Conservation (phyloP, 2,797 vertebrate species). For the Geotrypetes seraphini region DNA sequence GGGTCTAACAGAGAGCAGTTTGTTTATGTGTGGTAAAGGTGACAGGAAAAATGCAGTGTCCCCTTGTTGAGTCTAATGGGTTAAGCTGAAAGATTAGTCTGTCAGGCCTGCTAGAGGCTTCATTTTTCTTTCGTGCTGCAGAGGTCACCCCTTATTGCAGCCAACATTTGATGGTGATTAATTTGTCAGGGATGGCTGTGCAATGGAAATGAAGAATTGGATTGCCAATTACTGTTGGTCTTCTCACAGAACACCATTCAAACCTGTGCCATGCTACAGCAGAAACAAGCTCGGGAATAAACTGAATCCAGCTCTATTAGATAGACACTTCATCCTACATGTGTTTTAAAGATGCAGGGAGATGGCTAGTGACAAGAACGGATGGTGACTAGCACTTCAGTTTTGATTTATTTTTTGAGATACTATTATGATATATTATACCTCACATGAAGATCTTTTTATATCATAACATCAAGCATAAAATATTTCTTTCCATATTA, state of each 20-base stretch:
- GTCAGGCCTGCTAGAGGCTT: slow-evolving; percentile 70
- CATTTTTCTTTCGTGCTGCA: slow-evolving; percentile 78
- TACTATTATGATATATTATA: slow-evolving; percentile 10
- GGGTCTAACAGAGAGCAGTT: slow-evolving; percentile 44
- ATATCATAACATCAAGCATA: slow-evolving; percentile 11
- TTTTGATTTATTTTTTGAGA: too few relatives aligned
- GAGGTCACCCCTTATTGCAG: slow-evolving; percentile 49
- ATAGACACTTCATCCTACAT: slow-evolving; percentile 15
- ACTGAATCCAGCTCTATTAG: slow-evolving; percentile 11
- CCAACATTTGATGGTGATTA: slow-evolving; percentile 66
- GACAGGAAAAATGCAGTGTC: slow-evolving; percentile 61
- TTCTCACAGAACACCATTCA: slow-evolving; percentile 54
- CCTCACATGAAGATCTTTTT: slow-evolving; percentile 17
- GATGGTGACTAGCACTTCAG: too few relatives aligned
- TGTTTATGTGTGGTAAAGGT: slow-evolving; percentile 73
- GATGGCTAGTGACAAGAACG: too few relatives aligned
- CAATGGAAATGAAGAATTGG: slow-evolving; percentile 73
- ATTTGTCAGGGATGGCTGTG: slow-evolving; percentile 75
- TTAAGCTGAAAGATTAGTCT: slow-evolving; percentile 83
- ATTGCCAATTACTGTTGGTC: slow-evolving; percentile 78
- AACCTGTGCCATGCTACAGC: slow-evolving; percentile 23
- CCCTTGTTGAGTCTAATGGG: slow-evolving; percentile 66
- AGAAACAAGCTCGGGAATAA: slow-evolving; percentile 39
- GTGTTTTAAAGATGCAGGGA: slow-evolving; percentile 37
- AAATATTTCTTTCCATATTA: slow-evolving; percentile 5